Evolutionary conservation across 2,113 vertebrate species (phyloP), one percentile per base, ranked within the genome.

Genomic region (Nymphicus hollandicus): DNA sequence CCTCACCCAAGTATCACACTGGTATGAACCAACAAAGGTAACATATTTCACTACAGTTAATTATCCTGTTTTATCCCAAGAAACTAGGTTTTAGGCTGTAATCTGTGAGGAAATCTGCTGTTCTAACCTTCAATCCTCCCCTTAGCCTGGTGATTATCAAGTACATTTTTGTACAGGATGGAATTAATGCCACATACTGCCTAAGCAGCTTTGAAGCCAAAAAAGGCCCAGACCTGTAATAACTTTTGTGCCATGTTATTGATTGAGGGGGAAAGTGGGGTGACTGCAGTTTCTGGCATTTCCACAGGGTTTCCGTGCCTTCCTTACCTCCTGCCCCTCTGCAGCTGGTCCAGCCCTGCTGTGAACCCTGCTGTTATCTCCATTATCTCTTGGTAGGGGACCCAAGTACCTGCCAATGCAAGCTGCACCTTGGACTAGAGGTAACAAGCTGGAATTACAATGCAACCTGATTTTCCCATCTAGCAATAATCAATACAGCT

Each of bases 181-280:
- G 98, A 98, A 99, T 99, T 98, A 98, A 98, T 98, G 98, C 98
- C 97, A 98, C 98, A 97, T 97, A 98, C 96, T 37, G 97, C 94
- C 96, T 99, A 99, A 99, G 98, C 98, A 96, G 98, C 98, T 99
- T 99, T 98, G 97, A 98, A 97, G 97, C 97, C 97, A 95, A 97
- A 96, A 96, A 97, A 95, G 88, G 91, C 94, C 96, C 95, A 96
- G 97, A 94, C 96, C 96, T 97, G 97, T 98, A 98, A 98, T 98
- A 98, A 98, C 97, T 98, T 98, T 96, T 96, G 96, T 93, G 89
- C 76, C 5, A 27, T 0, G 77, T 74, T 95, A 97, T 97, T 95
- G 97, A 98, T 96, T 97, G 88, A 3, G 31, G 92, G 49, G 78
- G 50, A 11, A 22, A 95, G 4, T 1, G 23, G 89, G 79, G 95